phyloP scores from a whole-genome alignment of 1,140 invertebrate genomes.

The Drosophila lowei region DNA sequence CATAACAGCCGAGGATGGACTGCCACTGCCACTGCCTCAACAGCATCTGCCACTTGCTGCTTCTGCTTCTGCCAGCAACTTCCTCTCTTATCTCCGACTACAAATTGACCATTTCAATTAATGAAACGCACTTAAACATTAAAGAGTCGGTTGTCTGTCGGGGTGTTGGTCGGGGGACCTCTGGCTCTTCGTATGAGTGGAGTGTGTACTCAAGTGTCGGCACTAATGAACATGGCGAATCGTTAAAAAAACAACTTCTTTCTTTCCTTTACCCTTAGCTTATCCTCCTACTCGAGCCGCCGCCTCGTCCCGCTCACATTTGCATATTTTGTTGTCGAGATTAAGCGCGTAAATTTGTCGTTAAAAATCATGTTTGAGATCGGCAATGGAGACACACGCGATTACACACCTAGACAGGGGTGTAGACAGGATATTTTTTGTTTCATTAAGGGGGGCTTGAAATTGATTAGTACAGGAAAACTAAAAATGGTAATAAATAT shows the following conservation, averaged over 20 bases:
- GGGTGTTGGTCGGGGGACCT: no score
- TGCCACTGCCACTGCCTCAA: constrained; percentile 18
- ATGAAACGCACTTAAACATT: constrained; percentile 79
- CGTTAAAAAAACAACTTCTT: constrained; percentile 37
- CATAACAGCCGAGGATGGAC: neutral
- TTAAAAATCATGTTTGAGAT: constrained; percentile 77
- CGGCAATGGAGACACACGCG: constrained; percentile 45
- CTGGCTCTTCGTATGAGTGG: no score
- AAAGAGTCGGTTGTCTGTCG: constrained; percentile 33
- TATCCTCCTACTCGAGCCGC: constrained; percentile 10
- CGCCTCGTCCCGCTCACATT: constrained; percentile 55
- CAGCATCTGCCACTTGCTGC: constrained; percentile 5
- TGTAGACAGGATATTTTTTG: no score
- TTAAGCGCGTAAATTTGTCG: constrained; percentile 81
- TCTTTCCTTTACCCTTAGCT: constrained; percentile 1
- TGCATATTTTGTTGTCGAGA: constrained; percentile 78
- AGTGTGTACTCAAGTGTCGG: constrained; percentile 60
- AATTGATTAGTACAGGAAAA: neutral
- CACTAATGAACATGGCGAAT: constrained; percentile 64
- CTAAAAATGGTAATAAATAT: neutral
- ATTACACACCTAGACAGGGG: constrained; percentile 23
- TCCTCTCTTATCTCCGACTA: constrained; percentile 61
- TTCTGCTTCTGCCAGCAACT: constrained; percentile 30
- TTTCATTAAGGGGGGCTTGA: no score
- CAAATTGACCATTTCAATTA: constrained; percentile 81